Evolutionary conservation across 2,797 vertebrate genomes (phyloP).

Genomic region (Amphiprion clarkii): DNA sequence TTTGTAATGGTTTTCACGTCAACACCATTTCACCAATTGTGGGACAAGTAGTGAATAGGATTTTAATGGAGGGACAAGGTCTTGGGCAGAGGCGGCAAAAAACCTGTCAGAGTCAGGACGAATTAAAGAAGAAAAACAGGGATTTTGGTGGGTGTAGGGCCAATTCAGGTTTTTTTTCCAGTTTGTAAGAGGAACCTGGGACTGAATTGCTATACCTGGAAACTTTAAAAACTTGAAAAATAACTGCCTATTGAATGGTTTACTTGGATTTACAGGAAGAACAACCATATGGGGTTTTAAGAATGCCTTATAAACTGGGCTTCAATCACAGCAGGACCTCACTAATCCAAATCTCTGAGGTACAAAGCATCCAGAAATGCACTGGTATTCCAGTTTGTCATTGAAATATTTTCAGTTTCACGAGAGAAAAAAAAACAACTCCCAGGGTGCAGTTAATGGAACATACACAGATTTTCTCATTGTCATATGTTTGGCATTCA

Average conservation of each 20-base stretch:
- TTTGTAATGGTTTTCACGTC: conserved; percentile 49
- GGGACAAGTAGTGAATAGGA: conserved; percentile 44
- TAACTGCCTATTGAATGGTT: conserved; percentile 26
- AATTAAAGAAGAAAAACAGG: conserved; percentile 40
- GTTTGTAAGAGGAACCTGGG: conserved; percentile 32
- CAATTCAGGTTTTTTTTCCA: conserved; percentile 18
- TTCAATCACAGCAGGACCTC: conserved; percentile 35
- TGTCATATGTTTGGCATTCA: conserved; percentile 24
- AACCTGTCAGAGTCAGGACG: conserved; percentile 38
- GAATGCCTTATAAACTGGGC: conserved; percentile 24
- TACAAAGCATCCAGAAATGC: conserved; percentile 39
- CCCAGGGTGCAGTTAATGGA: conserved; percentile 16
- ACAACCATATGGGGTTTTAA: conserved; percentile 29
- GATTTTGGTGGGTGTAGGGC: conserved; percentile 11
- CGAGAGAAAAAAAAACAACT: conserved; percentile 4
- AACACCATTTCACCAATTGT: conserved; percentile 45
- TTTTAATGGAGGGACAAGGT: conserved; percentile 65
- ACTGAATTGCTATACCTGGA: conserved; percentile 47
- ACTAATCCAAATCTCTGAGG: conserved; percentile 56
- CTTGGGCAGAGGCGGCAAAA: conserved; percentile 25
- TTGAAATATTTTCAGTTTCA: conserved; percentile 26
- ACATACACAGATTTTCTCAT: conserved; percentile 15
- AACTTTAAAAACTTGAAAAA: conserved; percentile 46
- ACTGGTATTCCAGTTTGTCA: conserved; percentile 25
- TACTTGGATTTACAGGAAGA: conserved; percentile 30